Percentiles rank a stretch among this genome's conserved stretches.
Evolutionary conservation across 1,140 invertebrate genomes (phyloP).

Genomic region (Listronotus bonariensis): DNA sequence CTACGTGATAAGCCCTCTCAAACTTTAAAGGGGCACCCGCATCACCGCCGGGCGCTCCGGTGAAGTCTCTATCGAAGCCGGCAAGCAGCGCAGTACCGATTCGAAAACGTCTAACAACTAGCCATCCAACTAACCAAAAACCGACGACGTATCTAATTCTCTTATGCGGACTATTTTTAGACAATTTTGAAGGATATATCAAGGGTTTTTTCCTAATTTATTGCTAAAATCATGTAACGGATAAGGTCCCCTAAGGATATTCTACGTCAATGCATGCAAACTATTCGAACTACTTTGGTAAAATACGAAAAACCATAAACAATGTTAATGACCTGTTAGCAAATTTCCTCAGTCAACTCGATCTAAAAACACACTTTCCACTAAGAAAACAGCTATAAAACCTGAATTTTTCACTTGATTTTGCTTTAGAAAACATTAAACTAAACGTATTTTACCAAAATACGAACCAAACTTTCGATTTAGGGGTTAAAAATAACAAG

Average conservation of each 20-base stretch:
- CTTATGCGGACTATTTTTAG: constrained; percentile 16
- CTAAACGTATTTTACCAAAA: constrained; percentile 27
- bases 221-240: neutral
- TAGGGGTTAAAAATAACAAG: constrained; percentile 40
- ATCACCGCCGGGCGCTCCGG: constrained; percentile 23
- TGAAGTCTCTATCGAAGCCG: constrained; percentile 22
- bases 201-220: neutral
- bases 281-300: constrained; percentile 13
- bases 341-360: constrained; percentile 47
- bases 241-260: neutral
- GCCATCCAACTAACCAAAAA: constrained; percentile 28
- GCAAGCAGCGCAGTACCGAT: constrained; percentile 17
- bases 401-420: constrained; percentile 20
- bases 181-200: neutral
- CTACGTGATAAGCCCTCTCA: constrained; percentile 10
- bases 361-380: constrained; percentile 43
- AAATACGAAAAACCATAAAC: constrained; percentile 45
- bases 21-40: constrained; percentile 23
- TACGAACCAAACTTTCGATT: constrained; percentile 28
- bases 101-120: constrained; percentile 14
- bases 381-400: constrained; percentile 23
- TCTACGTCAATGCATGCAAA: constrained; percentile 15
- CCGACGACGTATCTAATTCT: constrained; percentile 1
- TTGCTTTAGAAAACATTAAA: constrained; percentile 1
- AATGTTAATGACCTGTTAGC: constrained; percentile 54